A percentile compares a stretch with the other conserved stretches of the same genome.
Conservation (phyloP, 2,888 invertebrate species). For the Agrochola lota region DNA sequence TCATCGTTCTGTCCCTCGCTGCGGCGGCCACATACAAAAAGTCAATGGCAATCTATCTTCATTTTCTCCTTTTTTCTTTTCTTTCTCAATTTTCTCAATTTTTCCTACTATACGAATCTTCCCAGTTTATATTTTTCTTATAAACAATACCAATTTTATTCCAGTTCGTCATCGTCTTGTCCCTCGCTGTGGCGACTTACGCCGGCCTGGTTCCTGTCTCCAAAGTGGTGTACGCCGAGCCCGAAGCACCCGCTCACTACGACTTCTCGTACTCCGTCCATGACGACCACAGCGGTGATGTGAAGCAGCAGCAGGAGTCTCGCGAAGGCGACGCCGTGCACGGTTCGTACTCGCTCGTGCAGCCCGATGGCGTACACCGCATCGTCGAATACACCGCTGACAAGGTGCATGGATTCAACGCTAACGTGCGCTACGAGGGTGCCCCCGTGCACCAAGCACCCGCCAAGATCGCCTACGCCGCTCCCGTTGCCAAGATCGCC, state of each 20-base stretch:
- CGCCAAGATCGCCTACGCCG: slow-evolving; percentile 66
- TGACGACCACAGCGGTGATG: slow-evolving; percentile 85
- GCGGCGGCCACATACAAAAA: too few relatives aligned
- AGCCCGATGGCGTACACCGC: slow-evolving; percentile 86
- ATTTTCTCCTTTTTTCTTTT: too few relatives aligned
- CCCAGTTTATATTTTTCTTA: too few relatives aligned
- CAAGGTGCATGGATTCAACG: slow-evolving; percentile 86
- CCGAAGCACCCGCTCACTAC: slow-evolving; percentile 84
- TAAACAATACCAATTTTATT: too few relatives aligned
- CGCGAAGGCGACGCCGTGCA: slow-evolving; percentile 86
- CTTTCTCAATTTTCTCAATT: too few relatives aligned
- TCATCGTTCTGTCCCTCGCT: slow-evolving; percentile 79
- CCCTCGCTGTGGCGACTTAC: slow-evolving; percentile 77
- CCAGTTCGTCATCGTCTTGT: slow-evolving; percentile 79
- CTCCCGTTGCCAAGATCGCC: slow-evolving; percentile 64
- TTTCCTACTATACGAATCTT: too few relatives aligned
- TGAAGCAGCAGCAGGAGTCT: slow-evolving; percentile 86
- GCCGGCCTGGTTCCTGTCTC: slow-evolving; percentile 75
- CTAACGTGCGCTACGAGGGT: slow-evolving; percentile 86
- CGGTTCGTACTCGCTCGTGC: slow-evolving; percentile 87
- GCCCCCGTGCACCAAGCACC: slow-evolving; percentile 68
- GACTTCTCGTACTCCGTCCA: slow-evolving; percentile 87
- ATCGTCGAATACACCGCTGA: slow-evolving; percentile 88
- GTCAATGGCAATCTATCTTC: too few relatives aligned
- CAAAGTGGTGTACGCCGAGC: slow-evolving; percentile 80